A percentile compares a stretch with the other conserved stretches of the same genome.
phyloP scores from a whole-genome alignment of 2,888 invertebrate genomes.

The Stenodera caucasica region DNA sequence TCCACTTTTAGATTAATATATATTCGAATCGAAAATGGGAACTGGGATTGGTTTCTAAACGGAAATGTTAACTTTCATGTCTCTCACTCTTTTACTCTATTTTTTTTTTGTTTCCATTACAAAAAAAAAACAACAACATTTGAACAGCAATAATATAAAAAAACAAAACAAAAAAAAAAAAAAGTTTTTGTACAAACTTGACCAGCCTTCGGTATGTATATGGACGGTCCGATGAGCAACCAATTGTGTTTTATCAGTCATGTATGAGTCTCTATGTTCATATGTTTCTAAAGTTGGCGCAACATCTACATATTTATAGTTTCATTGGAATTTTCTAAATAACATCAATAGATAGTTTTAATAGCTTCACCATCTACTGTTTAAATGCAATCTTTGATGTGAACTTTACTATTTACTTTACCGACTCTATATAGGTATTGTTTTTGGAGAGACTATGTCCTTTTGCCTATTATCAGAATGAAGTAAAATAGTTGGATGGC shows the following conservation, averaged over 20 bases:
- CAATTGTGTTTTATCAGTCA: slow-evolving; percentile 54
- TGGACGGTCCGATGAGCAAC: slow-evolving; percentile 48
- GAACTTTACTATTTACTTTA: not conserved
- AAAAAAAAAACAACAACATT: too few relatives aligned
- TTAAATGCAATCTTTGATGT: too few relatives aligned
- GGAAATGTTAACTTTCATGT: slow-evolving; percentile 50
- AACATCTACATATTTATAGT: too few relatives aligned
- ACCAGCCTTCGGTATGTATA: slow-evolving; percentile 49
- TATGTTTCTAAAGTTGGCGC: slow-evolving; percentile 4
- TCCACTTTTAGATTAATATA: slow-evolving; percentile 43
- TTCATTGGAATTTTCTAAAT: not conserved
- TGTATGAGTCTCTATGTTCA: slow-evolving; percentile 43
- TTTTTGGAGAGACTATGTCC: not conserved
- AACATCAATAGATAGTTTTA: not conserved
- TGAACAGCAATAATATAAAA: not conserved
- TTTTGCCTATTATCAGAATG: slow-evolving; percentile 7
- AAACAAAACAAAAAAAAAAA: slow-evolving; percentile 38
- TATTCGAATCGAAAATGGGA: slow-evolving; percentile 34
- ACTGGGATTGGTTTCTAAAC: slow-evolving; percentile 48
- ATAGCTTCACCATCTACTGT: too few relatives aligned
- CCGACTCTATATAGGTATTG: too few relatives aligned
- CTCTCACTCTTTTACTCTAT: not conserved
- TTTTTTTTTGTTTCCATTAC: too few relatives aligned
- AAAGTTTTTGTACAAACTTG: slow-evolving; percentile 50
- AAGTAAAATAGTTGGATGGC: slow-evolving; percentile 22